Base-by-base conservation (phyloP, 2,888 invertebrate genomes). In the Phlogophora meticulosa region DNA sequence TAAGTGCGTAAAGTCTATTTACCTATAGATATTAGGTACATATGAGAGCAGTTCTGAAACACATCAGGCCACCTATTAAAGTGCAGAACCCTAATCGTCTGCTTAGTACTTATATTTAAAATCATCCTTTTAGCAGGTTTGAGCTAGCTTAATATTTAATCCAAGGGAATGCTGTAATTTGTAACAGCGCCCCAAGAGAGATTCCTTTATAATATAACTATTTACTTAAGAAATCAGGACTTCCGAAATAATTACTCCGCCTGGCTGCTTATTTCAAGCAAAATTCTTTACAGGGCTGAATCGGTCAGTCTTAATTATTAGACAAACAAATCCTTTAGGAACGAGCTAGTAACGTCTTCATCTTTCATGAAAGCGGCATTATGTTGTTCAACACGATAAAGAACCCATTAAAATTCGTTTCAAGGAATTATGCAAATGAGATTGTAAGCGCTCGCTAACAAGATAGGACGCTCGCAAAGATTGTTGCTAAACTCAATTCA, bases 371-470 rank as follows among this genome's bases (percentile, higher is more conserved):
- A 85, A 88, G 80, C 76, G 81, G 89, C 88, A 90, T 91, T 90
- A 91, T 88, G 90, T 90, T 91, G 91, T 89, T 90, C 78, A 90
- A 92, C 90, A 89, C 85, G 88, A 90, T 92, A 90, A 93, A 91
- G 91, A 88, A 88, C 85, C 88, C 85, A 91, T 92, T 92, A 92
- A 91, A 93, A 92, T 91, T 91, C 87, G 90, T 92, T 91, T 88
- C 85, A 82, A 89, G 88, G 90, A 91, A 93, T 94, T 93, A 94
- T 93, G 93, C 85, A 93, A 93, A 94, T 94, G 85, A 88, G 87
- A 89, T 90, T 92, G 92, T 91, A 89, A 93, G 90, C 88, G 89
- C 85, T 83, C 85, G 83, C 89, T 91, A 92, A 92, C 91, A 91
- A 90, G 90, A 87, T 88, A 88, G 87, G 87, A 86, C 86, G 87